Base-by-base conservation (phyloP, 1,140 invertebrate genomes). In the Zaprionus capensis region DNA sequence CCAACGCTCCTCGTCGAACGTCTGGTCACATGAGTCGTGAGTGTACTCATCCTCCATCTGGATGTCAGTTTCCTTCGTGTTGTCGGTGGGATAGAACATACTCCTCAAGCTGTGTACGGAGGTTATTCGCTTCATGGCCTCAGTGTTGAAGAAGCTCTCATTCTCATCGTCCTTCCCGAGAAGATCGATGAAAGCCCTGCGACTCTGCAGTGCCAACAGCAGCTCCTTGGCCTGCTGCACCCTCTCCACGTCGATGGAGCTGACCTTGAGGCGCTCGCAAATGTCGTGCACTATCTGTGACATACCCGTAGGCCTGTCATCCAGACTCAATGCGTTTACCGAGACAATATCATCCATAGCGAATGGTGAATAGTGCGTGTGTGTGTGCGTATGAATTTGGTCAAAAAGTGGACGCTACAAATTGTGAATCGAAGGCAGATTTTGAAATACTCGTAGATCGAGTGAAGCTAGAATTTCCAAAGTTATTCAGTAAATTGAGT, bases 1-100 rank as follows among this genome's bases (percentile, higher is more conserved):
- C 91, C 91, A 92, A 17, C 80, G 83, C 58, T 91, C 78, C 15
- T 81, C 82, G 2, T 81, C 85, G 14, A 87, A 87, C 0, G 73
- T 26, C 15, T 59, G 2, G 22, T 49, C 12, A 41, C 80, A 86
- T 4, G 46, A 24, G 15, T 91, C 82, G 41, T 80, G 73, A 17
- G 65, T 76, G 5, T 76, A n/a, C 7, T 84, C 75, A 46, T 90
- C 85, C 2, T 14, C 55, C 31, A 34, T 0, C 31, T 34, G 31
- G 31, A 3, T 4, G 3, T 34, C 31, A 2, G 31, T 34, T 9
- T 34, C 31, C 31, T 11, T 34, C 11, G 31, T 11, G 9, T 2
- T n/a, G 5, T 7, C 12, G 4, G 17, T 22, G n/a, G 28, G 15
- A 12, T 1, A n/a, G 1, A 53, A 59, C 69, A 76, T 61, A n/a